Evolutionary conservation across 1,140 invertebrate genomes (phyloP).

Genomic region (Pseudomyrmex concolor): DNA sequence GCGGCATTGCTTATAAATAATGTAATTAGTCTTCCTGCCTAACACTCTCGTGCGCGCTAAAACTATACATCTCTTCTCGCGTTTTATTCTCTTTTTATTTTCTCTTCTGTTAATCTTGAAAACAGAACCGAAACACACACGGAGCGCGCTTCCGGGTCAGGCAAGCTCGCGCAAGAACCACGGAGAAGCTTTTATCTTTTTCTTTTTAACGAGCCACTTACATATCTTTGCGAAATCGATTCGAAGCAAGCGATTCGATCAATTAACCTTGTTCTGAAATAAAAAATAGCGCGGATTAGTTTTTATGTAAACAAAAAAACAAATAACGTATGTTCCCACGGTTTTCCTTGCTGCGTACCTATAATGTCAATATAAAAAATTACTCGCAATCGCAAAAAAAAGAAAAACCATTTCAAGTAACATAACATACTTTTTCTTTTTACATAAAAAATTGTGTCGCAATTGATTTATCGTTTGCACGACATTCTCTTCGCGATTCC

Average conservation of each 20-base stretch:
- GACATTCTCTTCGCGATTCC: not conserved
- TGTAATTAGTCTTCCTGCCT: slow-evolving; percentile 72
- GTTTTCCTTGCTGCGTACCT: too few relatives aligned
- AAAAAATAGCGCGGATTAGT: not conserved
- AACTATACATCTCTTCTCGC: not conserved
- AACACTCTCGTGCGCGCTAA: slow-evolving; percentile 16
- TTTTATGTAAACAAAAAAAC: not conserved
- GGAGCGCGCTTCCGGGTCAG: slow-evolving; percentile 39
- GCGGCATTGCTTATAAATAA: slow-evolving; percentile 72
- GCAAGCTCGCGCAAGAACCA: slow-evolving; percentile 11
- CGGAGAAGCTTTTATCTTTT: slow-evolving; percentile 23
- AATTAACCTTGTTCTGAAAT: slow-evolving; percentile 9
- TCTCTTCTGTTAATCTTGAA: slow-evolving; percentile 64
- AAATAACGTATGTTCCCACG: not conserved
- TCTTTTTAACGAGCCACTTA: slow-evolving; percentile 24
- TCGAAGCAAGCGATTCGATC: not conserved
- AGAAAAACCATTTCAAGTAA: too few relatives aligned
- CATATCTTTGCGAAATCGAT: slow-evolving; percentile 8
- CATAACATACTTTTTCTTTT: too few relatives aligned
- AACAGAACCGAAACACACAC: slow-evolving; percentile 62
- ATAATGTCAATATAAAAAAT: too few relatives aligned
- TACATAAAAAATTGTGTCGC: not conserved
- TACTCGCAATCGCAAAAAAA: too few relatives aligned
- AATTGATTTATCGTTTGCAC: not conserved
- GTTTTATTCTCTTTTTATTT: slow-evolving; percentile 13